These are phyloP conservation scores for Brevimyrus niger DNA, from an alignment of 2,113 vertebrate genomes.

Conservation along the genomic window DNA sequence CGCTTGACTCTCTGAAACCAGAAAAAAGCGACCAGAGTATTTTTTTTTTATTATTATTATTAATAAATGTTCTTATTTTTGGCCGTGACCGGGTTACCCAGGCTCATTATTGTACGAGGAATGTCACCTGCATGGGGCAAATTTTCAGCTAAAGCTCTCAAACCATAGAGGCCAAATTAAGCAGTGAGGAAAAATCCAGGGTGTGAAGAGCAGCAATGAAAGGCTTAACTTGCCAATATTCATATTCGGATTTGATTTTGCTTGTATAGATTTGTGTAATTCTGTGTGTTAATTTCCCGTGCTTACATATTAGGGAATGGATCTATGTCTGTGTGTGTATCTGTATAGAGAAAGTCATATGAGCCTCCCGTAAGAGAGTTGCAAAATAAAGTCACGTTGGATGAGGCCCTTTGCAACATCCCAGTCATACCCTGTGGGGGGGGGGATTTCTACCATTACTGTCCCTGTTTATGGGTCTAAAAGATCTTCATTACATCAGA, in stretches of 20 bases:
- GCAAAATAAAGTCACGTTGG: background rate
- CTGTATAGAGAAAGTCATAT: background rate
- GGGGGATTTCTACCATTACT: background rate
- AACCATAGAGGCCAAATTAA: background rate
- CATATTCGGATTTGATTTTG: background rate
- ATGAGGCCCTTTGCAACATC: background rate
- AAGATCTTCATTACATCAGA: background rate
- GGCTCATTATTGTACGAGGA: background rate
- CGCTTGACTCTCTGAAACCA: background rate
- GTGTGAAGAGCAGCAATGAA: background rate
- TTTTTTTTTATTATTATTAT: background rate
- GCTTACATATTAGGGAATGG: background rate
- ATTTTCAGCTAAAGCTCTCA: background rate
- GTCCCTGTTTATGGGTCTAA: background rate
- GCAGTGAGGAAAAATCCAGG: background rate
- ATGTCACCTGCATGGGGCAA: background rate
- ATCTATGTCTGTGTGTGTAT: background rate
- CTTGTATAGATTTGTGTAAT: background rate
- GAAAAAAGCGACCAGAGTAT: background rate
- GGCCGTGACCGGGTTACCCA: background rate
- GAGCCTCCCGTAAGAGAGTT: background rate
- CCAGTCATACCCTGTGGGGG: background rate
- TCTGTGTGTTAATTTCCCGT: background rate
- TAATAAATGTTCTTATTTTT: background rate
- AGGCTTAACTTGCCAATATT: background rate